phyloP scores from a whole-genome alignment of 2,888 invertebrate species.

The Cheilosia variabilis region DNA sequence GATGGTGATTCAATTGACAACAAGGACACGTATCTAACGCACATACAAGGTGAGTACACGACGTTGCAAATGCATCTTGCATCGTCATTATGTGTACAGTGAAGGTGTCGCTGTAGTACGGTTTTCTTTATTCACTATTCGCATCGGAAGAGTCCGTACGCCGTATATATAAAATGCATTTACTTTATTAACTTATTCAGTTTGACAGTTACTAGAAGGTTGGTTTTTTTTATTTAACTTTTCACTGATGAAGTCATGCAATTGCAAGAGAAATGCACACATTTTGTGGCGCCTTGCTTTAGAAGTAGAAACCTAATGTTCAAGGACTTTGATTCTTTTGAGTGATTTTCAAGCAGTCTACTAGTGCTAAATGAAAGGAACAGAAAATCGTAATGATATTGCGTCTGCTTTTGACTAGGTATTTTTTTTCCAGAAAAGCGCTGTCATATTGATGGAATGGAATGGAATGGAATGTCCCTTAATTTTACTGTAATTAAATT shows the following conservation, averaged over 20 bases:
- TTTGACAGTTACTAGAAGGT: conserved; percentile 22
- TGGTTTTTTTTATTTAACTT: background rate
- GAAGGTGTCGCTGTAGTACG: conserved; percentile 40
- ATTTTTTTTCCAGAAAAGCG: background rate
- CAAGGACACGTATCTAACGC: conserved; percentile 82
- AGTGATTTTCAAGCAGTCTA: conserved; percentile 48
- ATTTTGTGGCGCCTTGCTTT: background rate
- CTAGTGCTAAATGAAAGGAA: conserved; percentile 15
- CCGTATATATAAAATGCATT: conserved; percentile 53
- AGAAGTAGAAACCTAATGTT: background rate
- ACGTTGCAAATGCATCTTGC: conserved; percentile 6
- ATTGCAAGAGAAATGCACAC: conserved; percentile 12
- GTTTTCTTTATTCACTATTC: background rate
- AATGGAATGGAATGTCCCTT: conserved; percentile 11
- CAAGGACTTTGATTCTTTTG: conserved; percentile 53
- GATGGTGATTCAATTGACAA: conserved; percentile 81
- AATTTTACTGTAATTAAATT: conserved; percentile 17
- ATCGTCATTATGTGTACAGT: conserved; percentile 10
- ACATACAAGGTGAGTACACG: conserved; percentile 82
- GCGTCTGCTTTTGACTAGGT: conserved; percentile 11
- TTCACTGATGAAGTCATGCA: conserved; percentile 1
- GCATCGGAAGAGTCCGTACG: background rate
- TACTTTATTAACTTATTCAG: conserved; percentile 58
- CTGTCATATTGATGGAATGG: background rate
- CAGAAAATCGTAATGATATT: conserved; percentile 9